Base-by-base conservation (phyloP, 2,113 vertebrate species). In the Brachypodius melanocephalos region DNA sequence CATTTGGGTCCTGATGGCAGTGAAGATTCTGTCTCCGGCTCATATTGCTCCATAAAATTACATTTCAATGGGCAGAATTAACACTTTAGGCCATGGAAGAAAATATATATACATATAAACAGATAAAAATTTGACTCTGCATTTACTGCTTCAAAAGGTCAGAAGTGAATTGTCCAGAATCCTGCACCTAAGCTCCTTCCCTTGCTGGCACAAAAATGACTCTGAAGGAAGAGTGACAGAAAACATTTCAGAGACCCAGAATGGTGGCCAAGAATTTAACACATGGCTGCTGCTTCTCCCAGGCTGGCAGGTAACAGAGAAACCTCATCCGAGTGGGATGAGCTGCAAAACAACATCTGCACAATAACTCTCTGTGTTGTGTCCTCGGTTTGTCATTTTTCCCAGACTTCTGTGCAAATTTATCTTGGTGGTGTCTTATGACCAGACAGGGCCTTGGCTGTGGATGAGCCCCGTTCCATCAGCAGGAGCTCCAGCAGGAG, bases 21-120 rank as follows among this genome's bases (percentile, higher is more conserved):
- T 0, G 45, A 89, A 88, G 95, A 96, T 91, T 92, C 96, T 4
- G 91, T 82, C 93, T 90, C 88, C 2, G 11, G 95, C 96, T 97
- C 94, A 71, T 55, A 72, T 63, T 86, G 85, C 95, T 94, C 90
- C 76, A 88, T 81, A 94, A 93, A 94, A 93, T 88, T 24, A 72
- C 85, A 77, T 94, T 82, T 82, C 89, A 76, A 63, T 79, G 91
- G 93, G 63, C 82, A 96, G 67, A 76, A 93, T 96, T 94, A 96
- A 96, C 85, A 62, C 91, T 95, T 88, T 71, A 36, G 26, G 51
- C 61, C 80, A 62, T 0, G 49, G 94, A 89, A 71, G 20, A 62
- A 71, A 92, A 28, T 22, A 14, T 8, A 11, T 20, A 46, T 3
- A 82, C 17, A 17, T 3, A 29, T 3, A 40, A 45, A 12, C 22